Evolutionary conservation across 2,888 invertebrate species (phyloP), one percentile per base, ranked within the genome.

Genomic region (Tanaodytes sp.): DNA sequence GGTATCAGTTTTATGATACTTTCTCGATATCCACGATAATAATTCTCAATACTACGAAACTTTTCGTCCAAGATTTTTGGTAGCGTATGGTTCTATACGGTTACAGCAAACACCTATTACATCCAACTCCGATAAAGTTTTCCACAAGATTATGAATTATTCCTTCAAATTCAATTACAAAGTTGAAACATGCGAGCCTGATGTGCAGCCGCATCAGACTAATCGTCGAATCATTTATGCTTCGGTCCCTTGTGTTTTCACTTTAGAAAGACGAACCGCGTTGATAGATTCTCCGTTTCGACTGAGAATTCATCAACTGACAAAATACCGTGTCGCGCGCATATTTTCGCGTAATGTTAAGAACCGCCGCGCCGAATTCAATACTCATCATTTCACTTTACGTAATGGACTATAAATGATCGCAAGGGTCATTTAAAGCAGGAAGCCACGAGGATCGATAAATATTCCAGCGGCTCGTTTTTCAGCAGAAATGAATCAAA

Each of bases 331-430:
- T 31, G 12, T 12, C 57, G 37, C 33, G 8, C 46, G 39, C 33
- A 49, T 43, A 36, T 43, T 15, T 9, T n/a, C n/a, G 14, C 11
- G 2, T 8, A 6, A n/a, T 43, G 49, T 43, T 33, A 51, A 51
- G 36, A 36, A 49, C 27, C n/a, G 14, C 23, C 20, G 14, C 37
- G 19, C 42, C 33, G 30, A 58, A 58, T 49, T 51, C 62, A 63
- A 54, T 54, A 46, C 55, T 63, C 36, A 43, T 48, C 49, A 48
- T 42, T 39, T 6, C 40, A 49, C 19, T 55, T 63, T 42, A 40
- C 19, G 52, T 46, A 62, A 62, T 62, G 40, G 40, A 54, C 45
- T 40, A 58, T 58, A 40, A 54, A 62, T 62, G 33, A 62, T 40
- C 40, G 27, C 48, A 39, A 27, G 48, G 40, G 46, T 46, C 39